Conservation (phyloP, 2,797 vertebrate species). For the Hapalemur alaotrensis region DNA sequence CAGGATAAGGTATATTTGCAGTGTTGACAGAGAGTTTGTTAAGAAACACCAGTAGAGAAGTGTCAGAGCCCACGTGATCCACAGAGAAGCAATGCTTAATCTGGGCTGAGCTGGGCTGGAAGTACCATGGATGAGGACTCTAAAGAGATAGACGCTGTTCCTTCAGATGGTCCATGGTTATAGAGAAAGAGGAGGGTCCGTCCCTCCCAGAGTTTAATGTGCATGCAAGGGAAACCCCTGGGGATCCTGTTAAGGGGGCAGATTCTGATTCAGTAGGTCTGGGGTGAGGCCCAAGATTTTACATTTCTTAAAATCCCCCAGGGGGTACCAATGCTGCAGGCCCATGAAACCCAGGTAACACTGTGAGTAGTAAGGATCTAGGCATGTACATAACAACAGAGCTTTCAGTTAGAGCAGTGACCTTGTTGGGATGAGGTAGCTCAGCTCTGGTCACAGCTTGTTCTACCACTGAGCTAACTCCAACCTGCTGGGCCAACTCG, state of each 20-base stretch:
- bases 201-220: neutral
- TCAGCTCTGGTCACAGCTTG: neutral
- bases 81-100: neutral
- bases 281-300: neutral
- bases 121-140: neutral
- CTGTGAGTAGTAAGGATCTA: neutral
- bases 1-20: neutral
- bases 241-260: neutral
- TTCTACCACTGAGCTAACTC: neutral
- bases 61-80: neutral
- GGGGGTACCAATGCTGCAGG: neutral
- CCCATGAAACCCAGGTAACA: too few species aligned
- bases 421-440: neutral
- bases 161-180: accelerated
- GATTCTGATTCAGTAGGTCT: neutral
- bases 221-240: neutral
- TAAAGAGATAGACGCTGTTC: neutral
- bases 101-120: neutral
- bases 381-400: neutral
- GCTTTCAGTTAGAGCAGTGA: neutral
- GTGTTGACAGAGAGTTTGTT: neutral
- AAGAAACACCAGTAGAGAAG: neutral
- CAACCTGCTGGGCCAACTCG: neutral
- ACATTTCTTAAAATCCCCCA: neutral
- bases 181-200: neutral